These are phyloP conservation scores for Tetramorium simillimum DNA, from an alignment of 1,140 invertebrate species.

Conservation along the genomic window DNA sequence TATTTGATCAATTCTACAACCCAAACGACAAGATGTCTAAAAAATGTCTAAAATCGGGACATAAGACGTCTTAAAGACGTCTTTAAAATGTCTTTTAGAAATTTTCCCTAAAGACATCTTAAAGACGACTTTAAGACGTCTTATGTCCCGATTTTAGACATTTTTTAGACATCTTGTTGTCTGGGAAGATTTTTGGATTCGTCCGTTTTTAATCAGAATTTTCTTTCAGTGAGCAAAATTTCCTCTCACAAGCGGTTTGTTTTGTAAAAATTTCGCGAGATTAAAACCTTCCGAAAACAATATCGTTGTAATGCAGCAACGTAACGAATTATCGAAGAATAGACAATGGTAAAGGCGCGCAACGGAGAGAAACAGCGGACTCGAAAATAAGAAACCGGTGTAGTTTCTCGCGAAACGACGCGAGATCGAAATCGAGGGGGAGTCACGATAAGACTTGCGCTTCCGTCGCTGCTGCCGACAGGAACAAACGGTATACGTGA, in stretches of 20 bases:
- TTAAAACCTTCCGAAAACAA: background rate
- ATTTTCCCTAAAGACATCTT: too few species aligned
- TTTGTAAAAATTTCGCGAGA: background rate
- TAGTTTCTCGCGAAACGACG: constrained; percentile 9
- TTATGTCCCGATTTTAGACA: too few species aligned
- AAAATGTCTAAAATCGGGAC: too few species aligned
- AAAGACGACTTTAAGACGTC: too few species aligned
- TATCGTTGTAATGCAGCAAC: background rate
- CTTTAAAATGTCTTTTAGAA: too few species aligned
- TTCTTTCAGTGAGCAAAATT: background rate
- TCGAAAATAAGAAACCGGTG: background rate
- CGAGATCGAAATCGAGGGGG: constrained; percentile 56
- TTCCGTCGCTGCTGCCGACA: constrained; percentile 55
- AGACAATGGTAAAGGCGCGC: background rate
- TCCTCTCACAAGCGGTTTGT: background rate
- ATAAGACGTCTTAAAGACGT: too few species aligned
- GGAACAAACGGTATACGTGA: constrained; percentile 61
- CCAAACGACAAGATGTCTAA: too few species aligned
- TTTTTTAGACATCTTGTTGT: too few species aligned
- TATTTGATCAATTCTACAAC: too few species aligned
- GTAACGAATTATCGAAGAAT: constrained; percentile 5
- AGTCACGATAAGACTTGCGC: constrained; percentile 39
- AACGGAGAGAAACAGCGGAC: background rate
- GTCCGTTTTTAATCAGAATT: too few species aligned
- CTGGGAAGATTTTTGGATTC: too few species aligned